phyloP scores from a whole-genome alignment of 1,140 invertebrate species.

The Musca vetustissima region DNA sequence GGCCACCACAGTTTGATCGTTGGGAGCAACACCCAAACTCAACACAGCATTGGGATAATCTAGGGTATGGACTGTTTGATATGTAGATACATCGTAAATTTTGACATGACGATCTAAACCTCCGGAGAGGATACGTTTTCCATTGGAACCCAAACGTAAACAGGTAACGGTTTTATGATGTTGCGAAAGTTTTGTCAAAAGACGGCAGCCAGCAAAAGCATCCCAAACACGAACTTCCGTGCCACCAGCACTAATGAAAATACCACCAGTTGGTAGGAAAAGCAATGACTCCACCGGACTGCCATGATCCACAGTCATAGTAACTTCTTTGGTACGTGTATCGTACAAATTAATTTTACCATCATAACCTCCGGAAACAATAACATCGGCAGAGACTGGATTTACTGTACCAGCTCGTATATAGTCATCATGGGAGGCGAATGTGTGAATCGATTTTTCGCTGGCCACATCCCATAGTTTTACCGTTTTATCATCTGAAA shows the following conservation, averaged over 20 bases:
- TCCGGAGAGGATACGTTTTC: slow-evolving; percentile 80
- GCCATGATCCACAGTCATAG: slow-evolving; percentile 81
- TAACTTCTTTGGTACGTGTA: slow-evolving; percentile 66
- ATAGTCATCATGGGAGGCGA: slow-evolving; percentile 80
- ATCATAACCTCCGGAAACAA: slow-evolving; percentile 92
- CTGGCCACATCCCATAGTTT: slow-evolving; percentile 87
- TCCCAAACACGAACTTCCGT: slow-evolving; percentile 94
- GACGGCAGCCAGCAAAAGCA: slow-evolving; percentile 75
- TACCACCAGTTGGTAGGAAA: slow-evolving; percentile 84
- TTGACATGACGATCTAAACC: slow-evolving; percentile 93
- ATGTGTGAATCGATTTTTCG: slow-evolving; percentile 70
- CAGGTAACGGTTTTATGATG: slow-evolving; percentile 95
- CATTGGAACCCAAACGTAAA: slow-evolving; percentile 75
- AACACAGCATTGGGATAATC: slow-evolving; percentile 89
- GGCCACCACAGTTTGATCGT: slow-evolving; percentile 82
- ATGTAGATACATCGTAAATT: slow-evolving; percentile 86
- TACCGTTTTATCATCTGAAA: slow-evolving; percentile 92
- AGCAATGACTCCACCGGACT: slow-evolving; percentile 88
- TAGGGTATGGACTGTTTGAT: slow-evolving; percentile 84
- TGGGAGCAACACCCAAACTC: slow-evolving; percentile 77
- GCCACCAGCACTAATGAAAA: slow-evolving; percentile 90
- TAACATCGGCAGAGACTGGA: slow-evolving; percentile 72
- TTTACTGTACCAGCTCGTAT: slow-evolving; percentile 79
- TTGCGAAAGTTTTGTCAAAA: slow-evolving; percentile 77
- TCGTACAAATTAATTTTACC: slow-evolving; percentile 90